Evolutionary conservation across 2,888 invertebrate species (phyloP), one percentile per base, ranked within the genome.

Genomic region (Netelia virgata): DNA sequence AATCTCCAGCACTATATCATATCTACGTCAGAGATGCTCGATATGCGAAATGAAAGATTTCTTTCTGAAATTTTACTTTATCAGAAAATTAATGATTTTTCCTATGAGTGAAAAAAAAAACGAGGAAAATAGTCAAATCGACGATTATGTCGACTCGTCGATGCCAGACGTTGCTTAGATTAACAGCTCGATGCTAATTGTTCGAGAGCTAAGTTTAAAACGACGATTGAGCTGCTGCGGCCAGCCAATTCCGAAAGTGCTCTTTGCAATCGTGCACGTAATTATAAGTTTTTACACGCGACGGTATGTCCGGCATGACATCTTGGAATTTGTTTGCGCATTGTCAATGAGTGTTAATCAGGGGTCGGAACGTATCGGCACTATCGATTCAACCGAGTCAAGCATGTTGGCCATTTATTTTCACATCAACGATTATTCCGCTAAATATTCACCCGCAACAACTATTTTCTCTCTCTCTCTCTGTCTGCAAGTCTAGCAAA

Each of bases 101-200:
- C 6, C 1, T 36, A 36, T 36, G 23, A 50, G 18, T 23, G 57
- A 16, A 23, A n/a, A 53, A 66, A 68, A 23, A n/a, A 53, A 66
- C 61, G 23, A 61, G 74, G 74, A 57, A 74, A 74, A 74, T 83
- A 14, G 41, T 14, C n/a, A 36, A 61, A 16, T 61, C 36, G 61
- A 50, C 53, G 53, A 41, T 55, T 11, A 2, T 36, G 36, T 36
- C 36, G 6, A 28, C 3, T 41, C 23, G 18, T 69, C 63, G 20
- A 61, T 80, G 63, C 59, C 68, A 73, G 68, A 68, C 23, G 0
- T 11, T 23, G 8, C 41, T 68, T n/a, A n/a, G n/a, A n/a, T 81
- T 80, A 73, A 80, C 75, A 77, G 36, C 53, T 76, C 70, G 82
- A 82, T 75, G 84, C 82, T 86, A 87, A 86, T 87, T 86, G 86